phyloP scores from a whole-genome alignment of 2,113 vertebrate species.

The Oreochromis niloticus region DNA sequence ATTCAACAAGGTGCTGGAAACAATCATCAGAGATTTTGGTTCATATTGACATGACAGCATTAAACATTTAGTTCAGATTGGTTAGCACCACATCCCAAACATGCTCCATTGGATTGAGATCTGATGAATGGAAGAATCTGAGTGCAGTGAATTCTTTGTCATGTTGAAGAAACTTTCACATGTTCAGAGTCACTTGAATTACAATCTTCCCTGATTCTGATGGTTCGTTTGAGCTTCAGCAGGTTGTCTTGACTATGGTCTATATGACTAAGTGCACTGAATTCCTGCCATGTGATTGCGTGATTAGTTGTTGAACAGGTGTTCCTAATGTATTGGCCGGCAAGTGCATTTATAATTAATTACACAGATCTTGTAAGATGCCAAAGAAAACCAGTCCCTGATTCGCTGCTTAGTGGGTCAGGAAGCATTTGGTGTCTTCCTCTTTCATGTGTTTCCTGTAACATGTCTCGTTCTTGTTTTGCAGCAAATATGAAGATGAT shows the following conservation, averaged over 20 bases:
- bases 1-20: neutral
- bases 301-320: neutral
- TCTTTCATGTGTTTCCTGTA: neutral
- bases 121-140: neutral
- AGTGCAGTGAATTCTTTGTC: neutral
- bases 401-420: neutral
- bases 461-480: neutral
- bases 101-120: neutral
- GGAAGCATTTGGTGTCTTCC: neutral
- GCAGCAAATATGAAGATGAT: conserved; percentile 86
- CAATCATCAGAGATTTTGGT: neutral
- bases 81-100: neutral
- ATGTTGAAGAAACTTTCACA: neutral
- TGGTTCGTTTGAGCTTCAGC: neutral
- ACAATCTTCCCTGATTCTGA: neutral
- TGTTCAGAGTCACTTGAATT: neutral
- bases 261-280: neutral
- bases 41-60: neutral
- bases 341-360: neutral
- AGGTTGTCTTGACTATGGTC: neutral
- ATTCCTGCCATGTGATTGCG: neutral
- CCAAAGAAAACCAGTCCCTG: neutral
- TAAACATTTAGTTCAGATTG: neutral
- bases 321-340: neutral
- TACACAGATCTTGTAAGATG: neutral